These are phyloP conservation scores for Drosophila anomalata DNA, from an alignment of 2,888 invertebrate genomes.

Conservation along the genomic window DNA sequence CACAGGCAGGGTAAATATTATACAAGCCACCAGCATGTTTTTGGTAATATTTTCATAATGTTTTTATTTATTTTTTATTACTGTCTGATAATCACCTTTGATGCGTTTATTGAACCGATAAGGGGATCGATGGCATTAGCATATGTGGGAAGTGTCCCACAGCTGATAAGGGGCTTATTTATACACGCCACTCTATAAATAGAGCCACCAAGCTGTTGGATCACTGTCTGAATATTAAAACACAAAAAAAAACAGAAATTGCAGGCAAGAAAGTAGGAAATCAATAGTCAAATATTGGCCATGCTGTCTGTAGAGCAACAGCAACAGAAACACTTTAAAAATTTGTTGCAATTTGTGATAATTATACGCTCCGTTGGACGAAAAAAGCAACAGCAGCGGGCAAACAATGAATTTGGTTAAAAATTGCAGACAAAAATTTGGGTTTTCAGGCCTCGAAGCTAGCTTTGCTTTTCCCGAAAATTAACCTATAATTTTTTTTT, in stretches of 20 bases:
- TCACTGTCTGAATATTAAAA: constrained; percentile 16
- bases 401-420: constrained; percentile 35
- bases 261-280: constrained; percentile 35
- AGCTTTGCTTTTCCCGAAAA: constrained; percentile 13
- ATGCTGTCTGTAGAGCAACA: constrained; percentile 11
- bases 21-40: constrained; percentile 27
- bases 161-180: constrained; percentile 38
- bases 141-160: constrained; percentile 29
- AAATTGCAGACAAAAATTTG: constrained; percentile 43
- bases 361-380: constrained; percentile 70
- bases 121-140: constrained; percentile 10
- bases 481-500: constrained; percentile 20
- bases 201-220: neutral
- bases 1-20: constrained; percentile 34
- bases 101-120: constrained; percentile 59
- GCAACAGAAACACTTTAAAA: constrained; percentile 29
- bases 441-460: constrained; percentile 45
- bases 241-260: neutral
- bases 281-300: constrained; percentile 18
- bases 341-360: constrained; percentile 57
- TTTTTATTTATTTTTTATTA: constrained; percentile 6
- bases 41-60: constrained; percentile 8
- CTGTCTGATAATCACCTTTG: constrained; percentile 47
- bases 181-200: constrained; percentile 32
- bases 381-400: constrained; percentile 22